A percentile compares a stretch with the other conserved stretches of the same genome.
These are phyloP conservation scores for Cossypha dichroa DNA, from an alignment of 2,797 vertebrate species.

Conservation along the genomic window DNA sequence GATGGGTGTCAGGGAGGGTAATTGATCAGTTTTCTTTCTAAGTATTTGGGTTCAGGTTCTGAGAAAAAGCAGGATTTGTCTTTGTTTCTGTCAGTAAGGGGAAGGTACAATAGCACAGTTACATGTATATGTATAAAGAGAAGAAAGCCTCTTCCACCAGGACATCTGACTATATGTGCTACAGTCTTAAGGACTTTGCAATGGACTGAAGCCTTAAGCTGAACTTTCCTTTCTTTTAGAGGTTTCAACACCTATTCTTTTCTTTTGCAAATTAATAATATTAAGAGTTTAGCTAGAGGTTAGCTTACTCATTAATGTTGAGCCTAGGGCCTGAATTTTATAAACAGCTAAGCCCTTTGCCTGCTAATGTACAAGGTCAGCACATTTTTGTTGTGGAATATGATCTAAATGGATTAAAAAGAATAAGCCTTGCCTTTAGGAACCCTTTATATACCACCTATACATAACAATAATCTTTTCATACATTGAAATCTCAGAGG, in stretches of 20 bases:
- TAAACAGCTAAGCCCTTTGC: not conserved
- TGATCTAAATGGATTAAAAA: not conserved
- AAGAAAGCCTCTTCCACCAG: not conserved
- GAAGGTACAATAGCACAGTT: not conserved
- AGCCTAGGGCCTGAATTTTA: not conserved
- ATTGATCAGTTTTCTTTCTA: too few species aligned
- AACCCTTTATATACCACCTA: not conserved
- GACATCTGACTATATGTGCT: not conserved
- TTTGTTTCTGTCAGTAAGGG: not conserved
- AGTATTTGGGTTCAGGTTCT: not conserved
- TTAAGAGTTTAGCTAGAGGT: not conserved
- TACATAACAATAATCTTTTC: not conserved
- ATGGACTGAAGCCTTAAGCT: not conserved
- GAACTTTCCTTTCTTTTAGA: not conserved
- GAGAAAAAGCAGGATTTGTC: not conserved
- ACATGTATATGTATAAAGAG: not conserved
- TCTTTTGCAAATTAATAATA: not conserved
- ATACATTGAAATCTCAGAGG: not conserved
- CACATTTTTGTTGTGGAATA: not conserved
- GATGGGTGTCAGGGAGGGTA: accelerated
- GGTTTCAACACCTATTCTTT: not conserved
- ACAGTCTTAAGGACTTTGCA: not conserved
- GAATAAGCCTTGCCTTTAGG: not conserved
- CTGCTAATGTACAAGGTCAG: not conserved
- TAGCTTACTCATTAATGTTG: not conserved